A percentile compares a stretch with the other conserved stretches of the same genome.
These are phyloP conservation scores for Cardiocondyla obscurior DNA, from an alignment of 1,140 invertebrate genomes.

Conservation along the genomic window DNA sequence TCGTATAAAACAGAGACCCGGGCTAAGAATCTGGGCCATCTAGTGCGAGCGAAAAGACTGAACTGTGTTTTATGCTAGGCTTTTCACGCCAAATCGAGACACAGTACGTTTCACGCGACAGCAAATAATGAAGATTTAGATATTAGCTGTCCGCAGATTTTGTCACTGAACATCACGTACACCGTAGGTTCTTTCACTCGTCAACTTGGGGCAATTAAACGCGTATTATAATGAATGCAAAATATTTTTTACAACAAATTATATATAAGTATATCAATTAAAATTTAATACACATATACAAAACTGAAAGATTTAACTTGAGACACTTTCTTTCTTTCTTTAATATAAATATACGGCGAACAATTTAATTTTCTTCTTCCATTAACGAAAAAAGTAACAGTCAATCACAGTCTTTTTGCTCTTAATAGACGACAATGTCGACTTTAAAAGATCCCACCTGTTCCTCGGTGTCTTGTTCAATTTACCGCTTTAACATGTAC, in stretches of 20 bases:
- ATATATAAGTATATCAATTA: not conserved
- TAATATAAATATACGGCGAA: not conserved
- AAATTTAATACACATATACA: no score
- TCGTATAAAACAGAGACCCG: conserved; percentile 30
- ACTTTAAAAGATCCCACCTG: conserved; percentile 14
- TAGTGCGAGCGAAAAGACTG: not conserved
- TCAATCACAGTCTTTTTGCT: not conserved
- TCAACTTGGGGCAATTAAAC: not conserved
- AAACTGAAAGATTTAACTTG: no score
- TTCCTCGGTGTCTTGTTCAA: not conserved
- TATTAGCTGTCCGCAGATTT: not conserved
- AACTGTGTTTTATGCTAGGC: conserved; percentile 31
- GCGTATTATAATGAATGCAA: not conserved
- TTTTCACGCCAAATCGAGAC: conserved; percentile 22
- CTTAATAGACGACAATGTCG: not conserved
- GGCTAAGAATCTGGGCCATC: conserved; percentile 38
- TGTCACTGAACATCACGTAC: not conserved
- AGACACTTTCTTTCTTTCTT: not conserved
- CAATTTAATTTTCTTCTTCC: not conserved
- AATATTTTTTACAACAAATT: not conserved
- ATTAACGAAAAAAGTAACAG: not conserved
- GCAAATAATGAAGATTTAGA: conserved; percentile 24
- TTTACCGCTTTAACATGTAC: conserved; percentile 20
- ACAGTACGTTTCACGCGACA: not conserved
- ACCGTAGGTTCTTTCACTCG: not conserved